These are phyloP conservation scores for Tokudaia tokunoshimensis DNA, from an alignment of 2,797 vertebrate genomes.

Conservation along the genomic window DNA sequence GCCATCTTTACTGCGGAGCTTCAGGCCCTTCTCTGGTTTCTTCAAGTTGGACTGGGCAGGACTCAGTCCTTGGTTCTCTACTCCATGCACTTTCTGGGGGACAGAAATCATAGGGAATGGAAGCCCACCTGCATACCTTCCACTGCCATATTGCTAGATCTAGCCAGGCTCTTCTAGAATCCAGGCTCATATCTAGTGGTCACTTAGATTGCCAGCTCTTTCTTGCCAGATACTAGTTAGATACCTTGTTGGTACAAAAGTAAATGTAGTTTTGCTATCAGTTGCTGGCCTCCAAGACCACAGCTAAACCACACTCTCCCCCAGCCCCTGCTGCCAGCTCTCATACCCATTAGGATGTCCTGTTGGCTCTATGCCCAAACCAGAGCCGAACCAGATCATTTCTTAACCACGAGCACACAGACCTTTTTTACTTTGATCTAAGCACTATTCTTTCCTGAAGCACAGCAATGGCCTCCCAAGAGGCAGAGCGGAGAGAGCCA, in stretches of 20 bases:
- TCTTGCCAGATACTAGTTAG: neutral
- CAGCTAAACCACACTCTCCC: rapidly evolving
- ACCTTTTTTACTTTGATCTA: neutral
- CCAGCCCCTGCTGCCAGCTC: neutral
- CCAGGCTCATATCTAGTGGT: neutral
- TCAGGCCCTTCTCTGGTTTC: neutral
- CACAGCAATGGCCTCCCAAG: neutral
- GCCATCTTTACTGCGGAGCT: no score
- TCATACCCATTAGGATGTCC: neutral
- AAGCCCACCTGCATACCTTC: neutral
- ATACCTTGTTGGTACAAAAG: no score
- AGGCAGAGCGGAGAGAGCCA: neutral
- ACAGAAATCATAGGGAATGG: neutral
- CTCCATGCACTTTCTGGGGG: neutral
- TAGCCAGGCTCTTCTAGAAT: neutral
- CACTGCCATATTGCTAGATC: neutral
- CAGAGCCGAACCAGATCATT: neutral
- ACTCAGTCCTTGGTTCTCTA: neutral
- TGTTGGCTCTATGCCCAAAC: neutral
- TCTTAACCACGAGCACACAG: neutral
- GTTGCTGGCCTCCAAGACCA: neutral
- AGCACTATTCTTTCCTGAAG: neutral
- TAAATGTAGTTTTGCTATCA: neutral
- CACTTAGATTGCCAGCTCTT: neutral
- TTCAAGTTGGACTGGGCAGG: neutral